These are phyloP conservation scores for Troilus luridus DNA, from an alignment of 2,888 invertebrate genomes.

Conservation along the genomic window DNA sequence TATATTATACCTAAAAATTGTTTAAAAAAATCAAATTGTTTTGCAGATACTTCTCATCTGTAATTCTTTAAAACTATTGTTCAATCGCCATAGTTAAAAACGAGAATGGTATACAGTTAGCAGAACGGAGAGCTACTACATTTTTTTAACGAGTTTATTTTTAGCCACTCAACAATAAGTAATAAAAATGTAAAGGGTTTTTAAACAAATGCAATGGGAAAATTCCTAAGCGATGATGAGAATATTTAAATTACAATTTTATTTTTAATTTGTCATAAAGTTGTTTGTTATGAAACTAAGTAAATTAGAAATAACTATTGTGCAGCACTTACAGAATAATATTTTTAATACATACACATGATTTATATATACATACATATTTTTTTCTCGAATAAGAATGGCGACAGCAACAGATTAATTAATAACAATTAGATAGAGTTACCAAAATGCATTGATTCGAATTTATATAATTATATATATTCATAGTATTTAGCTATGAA, in stretches of 20 bases:
- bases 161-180: not conserved
- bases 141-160: not conserved
- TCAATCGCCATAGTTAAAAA: not conserved
- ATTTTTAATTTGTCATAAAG: not conserved
- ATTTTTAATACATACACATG: not conserved
- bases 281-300: not conserved
- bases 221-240: not conserved
- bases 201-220: not conserved
- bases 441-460: too few relatives aligned
- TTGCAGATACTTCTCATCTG: not conserved
- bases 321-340: not conserved
- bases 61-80: not conserved
- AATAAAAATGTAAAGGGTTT: not conserved
- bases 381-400: too few relatives aligned
- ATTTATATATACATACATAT: not conserved
- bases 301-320: not conserved
- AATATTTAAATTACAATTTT: not conserved
- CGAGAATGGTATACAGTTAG: not conserved
- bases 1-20: not conserved
- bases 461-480: too few relatives aligned
- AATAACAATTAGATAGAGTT: too few relatives aligned
- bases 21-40: not conserved
- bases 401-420: too few relatives aligned
- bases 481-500: too few relatives aligned
- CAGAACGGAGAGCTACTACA: not conserved